phyloP scores from a whole-genome alignment of 1,140 invertebrate genomes.

The Reticulitermes speratus region DNA sequence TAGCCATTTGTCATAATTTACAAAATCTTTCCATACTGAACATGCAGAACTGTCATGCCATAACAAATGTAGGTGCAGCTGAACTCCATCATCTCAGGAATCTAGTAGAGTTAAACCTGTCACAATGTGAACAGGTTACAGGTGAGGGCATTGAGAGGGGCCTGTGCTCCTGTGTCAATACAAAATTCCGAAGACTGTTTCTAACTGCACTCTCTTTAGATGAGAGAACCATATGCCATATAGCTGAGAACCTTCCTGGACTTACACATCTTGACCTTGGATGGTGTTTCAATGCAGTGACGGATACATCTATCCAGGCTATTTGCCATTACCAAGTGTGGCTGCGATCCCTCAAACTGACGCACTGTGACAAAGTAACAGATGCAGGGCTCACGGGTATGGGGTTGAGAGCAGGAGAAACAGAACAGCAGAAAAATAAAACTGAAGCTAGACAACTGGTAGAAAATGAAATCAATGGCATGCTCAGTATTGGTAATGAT shows the following conservation, averaged over 20 bases:
- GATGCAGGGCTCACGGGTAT: constrained; percentile 67
- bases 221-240: constrained; percentile 57
- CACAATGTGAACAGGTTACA: constrained; percentile 63
- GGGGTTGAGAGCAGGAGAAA: constrained; percentile 47
- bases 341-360: constrained; percentile 60
- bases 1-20: constrained; percentile 57
- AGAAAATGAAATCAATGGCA: not conserved
- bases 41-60: constrained; percentile 57
- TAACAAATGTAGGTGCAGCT: constrained; percentile 60
- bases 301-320: constrained; percentile 56
- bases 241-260: constrained; percentile 56
- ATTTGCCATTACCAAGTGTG: constrained; percentile 58
- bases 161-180: constrained; percentile 39
- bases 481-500: not conserved
- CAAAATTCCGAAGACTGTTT: constrained; percentile 54
- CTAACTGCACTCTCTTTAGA: constrained; percentile 61
- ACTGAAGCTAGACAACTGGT: not conserved
- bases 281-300: constrained; percentile 65
- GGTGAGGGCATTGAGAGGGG: constrained; percentile 55
- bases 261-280: constrained; percentile 62
- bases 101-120: constrained; percentile 61
- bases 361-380: constrained; percentile 62
- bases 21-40: constrained; percentile 55
- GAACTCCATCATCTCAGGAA: constrained; percentile 54
- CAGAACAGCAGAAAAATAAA: constrained; percentile 26